A percentile compares a stretch with the other conserved stretches of the same genome.
These are phyloP conservation scores for Torymus aiolomorphi DNA, from an alignment of 2,888 invertebrate species.

Conservation along the genomic window DNA sequence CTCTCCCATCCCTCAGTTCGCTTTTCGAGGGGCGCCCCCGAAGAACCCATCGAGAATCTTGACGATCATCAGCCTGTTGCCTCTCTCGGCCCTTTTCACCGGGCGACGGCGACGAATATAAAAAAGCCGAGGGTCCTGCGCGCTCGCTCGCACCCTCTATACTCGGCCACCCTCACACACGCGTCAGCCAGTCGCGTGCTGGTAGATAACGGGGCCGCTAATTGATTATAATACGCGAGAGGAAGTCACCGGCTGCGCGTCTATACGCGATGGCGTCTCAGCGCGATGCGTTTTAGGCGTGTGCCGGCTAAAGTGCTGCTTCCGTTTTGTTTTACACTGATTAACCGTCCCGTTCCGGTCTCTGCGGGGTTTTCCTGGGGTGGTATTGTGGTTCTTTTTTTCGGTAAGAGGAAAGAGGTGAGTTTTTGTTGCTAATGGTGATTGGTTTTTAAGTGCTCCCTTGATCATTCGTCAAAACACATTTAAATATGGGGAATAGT, in stretches of 20 bases:
- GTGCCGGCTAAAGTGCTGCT: slow-evolving; percentile 58
- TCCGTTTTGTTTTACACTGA: slow-evolving; percentile 51
- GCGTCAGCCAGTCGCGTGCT: slow-evolving; percentile 66
- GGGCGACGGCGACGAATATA: slow-evolving; percentile 61
- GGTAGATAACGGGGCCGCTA: slow-evolving; percentile 71
- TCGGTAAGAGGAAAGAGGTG: too few relatives aligned
- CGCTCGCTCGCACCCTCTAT: slow-evolving; percentile 64
- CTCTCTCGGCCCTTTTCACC: slow-evolving; percentile 63
- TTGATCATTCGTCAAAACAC: too few relatives aligned
- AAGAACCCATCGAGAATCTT: slow-evolving; percentile 62
- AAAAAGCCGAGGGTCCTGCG: slow-evolving; percentile 70
- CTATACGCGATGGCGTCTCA: slow-evolving; percentile 49
- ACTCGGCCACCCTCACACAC: slow-evolving; percentile 53
- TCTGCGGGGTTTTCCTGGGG: background rate
- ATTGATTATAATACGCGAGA: slow-evolving; percentile 74
- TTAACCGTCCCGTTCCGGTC: background rate
- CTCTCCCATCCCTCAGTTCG: background rate
- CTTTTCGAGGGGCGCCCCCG: slow-evolving; percentile 6
- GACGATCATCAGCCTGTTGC: slow-evolving; percentile 75
- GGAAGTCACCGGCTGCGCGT: slow-evolving; percentile 60
- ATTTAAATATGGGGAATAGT: too few relatives aligned
- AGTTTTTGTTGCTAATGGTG: too few relatives aligned
- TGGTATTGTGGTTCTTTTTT: background rate
- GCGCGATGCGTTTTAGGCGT: slow-evolving; percentile 59
- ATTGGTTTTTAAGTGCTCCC: too few relatives aligned